phyloP scores from a whole-genome alignment of 2,888 invertebrate genomes.

The Salticus scenicus region DNA sequence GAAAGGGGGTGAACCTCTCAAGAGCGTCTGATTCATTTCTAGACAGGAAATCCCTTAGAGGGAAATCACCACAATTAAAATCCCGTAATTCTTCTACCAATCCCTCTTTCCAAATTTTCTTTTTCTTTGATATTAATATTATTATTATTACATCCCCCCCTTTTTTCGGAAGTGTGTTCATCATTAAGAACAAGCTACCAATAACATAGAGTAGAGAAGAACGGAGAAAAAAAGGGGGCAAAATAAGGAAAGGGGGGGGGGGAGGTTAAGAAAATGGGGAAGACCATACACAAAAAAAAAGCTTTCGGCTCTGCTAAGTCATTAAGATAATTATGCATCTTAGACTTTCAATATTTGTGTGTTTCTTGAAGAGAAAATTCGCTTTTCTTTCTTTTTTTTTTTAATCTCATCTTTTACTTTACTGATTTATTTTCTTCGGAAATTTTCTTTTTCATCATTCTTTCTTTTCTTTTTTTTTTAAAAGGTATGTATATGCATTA shows the following conservation, averaged over 20 bases:
- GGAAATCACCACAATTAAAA: constrained; percentile 17
- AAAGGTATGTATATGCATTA: constrained; percentile 3
- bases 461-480: constrained; percentile 18
- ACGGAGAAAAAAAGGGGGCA: background rate
- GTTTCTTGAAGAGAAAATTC: constrained; percentile 39
- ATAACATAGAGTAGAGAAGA: constrained; percentile 11
- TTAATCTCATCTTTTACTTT: constrained; percentile 25
- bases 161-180: constrained; percentile 50
- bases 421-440: constrained; percentile 47
- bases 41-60: constrained; percentile 4
- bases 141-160: constrained; percentile 5
- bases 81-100: constrained; percentile 9
- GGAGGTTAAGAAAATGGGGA: constrained; percentile 10
- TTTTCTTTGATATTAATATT: constrained; percentile 21
- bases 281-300: constrained; percentile 33
- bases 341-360: constrained; percentile 65
- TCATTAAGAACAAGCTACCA: constrained; percentile 57
- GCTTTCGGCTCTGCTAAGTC: constrained; percentile 38
- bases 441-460: constrained; percentile 13
- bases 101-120: background rate
- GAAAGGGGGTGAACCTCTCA: background rate
- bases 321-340: constrained; percentile 64
- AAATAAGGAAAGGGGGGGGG: background rate
- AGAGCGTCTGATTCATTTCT: constrained; percentile 9
- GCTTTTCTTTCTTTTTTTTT: constrained; percentile 23